phyloP scores from a whole-genome alignment of 2,888 invertebrate genomes.

The Hermodice carunculata region DNA sequence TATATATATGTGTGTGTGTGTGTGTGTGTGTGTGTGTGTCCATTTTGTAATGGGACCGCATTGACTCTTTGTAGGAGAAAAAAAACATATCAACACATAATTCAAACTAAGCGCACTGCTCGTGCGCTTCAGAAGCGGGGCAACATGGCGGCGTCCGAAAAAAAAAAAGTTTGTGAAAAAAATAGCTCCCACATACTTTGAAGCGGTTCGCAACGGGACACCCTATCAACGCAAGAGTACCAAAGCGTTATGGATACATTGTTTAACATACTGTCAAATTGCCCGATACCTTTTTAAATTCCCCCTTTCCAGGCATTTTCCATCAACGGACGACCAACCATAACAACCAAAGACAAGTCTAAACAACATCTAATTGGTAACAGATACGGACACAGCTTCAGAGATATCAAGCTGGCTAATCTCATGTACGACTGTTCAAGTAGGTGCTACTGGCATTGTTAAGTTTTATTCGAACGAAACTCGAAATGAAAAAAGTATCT shows the following conservation, averaged over 20 bases:
- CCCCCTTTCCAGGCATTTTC: constrained; percentile 45
- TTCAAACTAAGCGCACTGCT: no score
- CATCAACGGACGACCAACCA: constrained; percentile 51
- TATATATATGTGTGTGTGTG: constrained; percentile 9
- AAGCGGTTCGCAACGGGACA: neutral
- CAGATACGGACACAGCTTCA: constrained; percentile 46
- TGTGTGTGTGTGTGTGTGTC: constrained; percentile 4
- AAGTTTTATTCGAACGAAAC: no score
- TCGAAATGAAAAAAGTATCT: no score
- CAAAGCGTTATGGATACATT: no score
- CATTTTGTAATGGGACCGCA: neutral
- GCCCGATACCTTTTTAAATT: neutral
- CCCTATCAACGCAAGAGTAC: neutral
- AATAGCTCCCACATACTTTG: neutral
- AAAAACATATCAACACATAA: no score
- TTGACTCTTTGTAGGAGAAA: neutral
- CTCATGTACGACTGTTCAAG: constrained; percentile 51
- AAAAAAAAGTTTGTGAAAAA: no score
- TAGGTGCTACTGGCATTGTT: no score
- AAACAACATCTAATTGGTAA: constrained; percentile 58
- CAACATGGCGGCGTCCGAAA: no score
- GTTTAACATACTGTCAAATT: no score
- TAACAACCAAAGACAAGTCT: constrained; percentile 48
- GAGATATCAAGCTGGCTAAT: constrained; percentile 52
- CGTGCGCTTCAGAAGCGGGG: no score